Evolutionary conservation across 2,113 vertebrate genomes (phyloP), one percentile per base, ranked within the genome.

Genomic region (Anarhynchus alexandrinus): DNA sequence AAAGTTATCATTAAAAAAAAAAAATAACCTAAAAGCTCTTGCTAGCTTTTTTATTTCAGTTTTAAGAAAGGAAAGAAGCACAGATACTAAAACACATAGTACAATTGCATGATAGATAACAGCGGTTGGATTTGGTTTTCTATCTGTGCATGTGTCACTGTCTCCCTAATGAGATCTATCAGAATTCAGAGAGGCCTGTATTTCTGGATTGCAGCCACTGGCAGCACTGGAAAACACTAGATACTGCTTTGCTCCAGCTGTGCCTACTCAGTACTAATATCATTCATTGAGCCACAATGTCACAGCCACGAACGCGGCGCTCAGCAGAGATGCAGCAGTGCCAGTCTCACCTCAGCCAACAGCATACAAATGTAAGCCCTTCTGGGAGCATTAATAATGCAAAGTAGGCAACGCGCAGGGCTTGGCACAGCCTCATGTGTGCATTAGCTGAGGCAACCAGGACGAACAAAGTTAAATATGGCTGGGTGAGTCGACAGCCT

Each of bases 181-280:
- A 59, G 26, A 78, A 90, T 78, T 81, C 55, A 64, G 15, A 52
- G 32, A 61, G 42, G 5, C 4, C 51, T 82, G 18, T 11, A 8
- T n/a, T 74, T 58, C 72, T 95, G 85, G 67, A 80, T 47, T 12
- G 11, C 42, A 85, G 71, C 42, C 76, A 22, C 8, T 38, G 67
- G 71, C 86, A 93, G 62, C 71, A 23, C 34, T 62, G 51, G 45
- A 47, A 88, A 92, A 83, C 58, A 23, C 57, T 32, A 87, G 90
- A 38, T 82, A 81, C 88, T 87, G 93, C 94, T 86, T 86, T 93
- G 87, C 78, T 95, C 92, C 96, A 97, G 94, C 96, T 96, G 93
- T 96, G 96, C 94, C 71, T 94, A 72, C 93, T 95, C 82, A 72
- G 65, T 70, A 38, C 77, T 34, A 64, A 45, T 16, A 85, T 80